Conservation (phyloP, 2,113 vertebrate species). For the Dissostichus mawsoni region DNA sequence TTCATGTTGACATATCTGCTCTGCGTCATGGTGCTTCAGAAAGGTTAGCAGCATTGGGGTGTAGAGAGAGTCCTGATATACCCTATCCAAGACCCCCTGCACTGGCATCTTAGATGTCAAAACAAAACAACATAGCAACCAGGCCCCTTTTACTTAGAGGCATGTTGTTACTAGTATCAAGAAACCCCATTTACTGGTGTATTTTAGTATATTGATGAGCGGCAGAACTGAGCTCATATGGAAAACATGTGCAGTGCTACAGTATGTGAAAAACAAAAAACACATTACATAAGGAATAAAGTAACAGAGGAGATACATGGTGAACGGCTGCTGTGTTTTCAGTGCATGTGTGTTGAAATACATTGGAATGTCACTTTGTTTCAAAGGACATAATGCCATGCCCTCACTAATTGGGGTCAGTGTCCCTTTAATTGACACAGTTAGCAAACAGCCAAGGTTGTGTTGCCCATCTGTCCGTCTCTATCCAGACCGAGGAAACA, state of each 20-base stretch:
- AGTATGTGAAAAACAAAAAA: slow-evolving; percentile 17
- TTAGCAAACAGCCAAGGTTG: slow-evolving; percentile 42
- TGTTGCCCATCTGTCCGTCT: slow-evolving; percentile 61
- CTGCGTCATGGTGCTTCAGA: slow-evolving; percentile 61
- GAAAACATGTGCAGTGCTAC: slow-evolving; percentile 26
- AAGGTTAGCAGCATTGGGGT: slow-evolving; percentile 67
- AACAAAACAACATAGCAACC: slow-evolving; percentile 85
- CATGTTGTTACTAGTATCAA: slow-evolving; percentile 56
- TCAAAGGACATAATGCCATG: slow-evolving; percentile 38
- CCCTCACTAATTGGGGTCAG: slow-evolving; percentile 52
- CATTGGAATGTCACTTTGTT: slow-evolving; percentile 28
- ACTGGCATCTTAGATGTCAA: slow-evolving; percentile 54
- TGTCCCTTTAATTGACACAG: slow-evolving; percentile 61
- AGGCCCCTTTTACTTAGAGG: slow-evolving; percentile 47
- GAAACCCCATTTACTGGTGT: slow-evolving; percentile 38
- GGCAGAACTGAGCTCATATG: slow-evolving; percentile 48
- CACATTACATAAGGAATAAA: slow-evolving; percentile 28
- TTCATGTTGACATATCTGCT: slow-evolving; percentile 58
- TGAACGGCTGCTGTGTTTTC: slow-evolving; percentile 16
- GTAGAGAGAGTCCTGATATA: slow-evolving; percentile 55
- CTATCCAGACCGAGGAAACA: slow-evolving; percentile 64
- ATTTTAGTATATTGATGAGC: slow-evolving; percentile 36
- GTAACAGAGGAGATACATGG: neutral
- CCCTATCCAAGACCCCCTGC: slow-evolving; percentile 49
- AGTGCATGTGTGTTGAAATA: slow-evolving; percentile 16